Percentiles rank a stretch among this genome's conserved stretches.
These are phyloP conservation scores for Lophochroa leadbeateri DNA, from an alignment of 2,113 vertebrate genomes.

Conservation along the genomic window DNA sequence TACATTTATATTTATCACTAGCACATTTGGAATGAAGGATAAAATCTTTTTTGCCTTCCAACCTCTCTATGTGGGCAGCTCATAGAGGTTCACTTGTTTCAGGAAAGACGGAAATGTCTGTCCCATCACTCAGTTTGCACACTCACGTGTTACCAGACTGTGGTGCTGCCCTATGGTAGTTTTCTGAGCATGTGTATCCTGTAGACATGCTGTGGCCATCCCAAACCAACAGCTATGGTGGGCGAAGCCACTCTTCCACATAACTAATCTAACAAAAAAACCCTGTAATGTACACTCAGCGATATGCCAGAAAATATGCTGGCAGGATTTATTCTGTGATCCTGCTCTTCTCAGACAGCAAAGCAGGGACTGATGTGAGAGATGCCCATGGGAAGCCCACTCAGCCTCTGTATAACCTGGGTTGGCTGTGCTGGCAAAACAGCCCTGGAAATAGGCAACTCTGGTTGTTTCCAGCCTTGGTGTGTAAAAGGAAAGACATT, in stretches of 20 bases:
- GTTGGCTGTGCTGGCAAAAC: neutral
- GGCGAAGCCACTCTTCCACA: neutral
- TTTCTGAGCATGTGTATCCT: neutral
- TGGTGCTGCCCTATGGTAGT: neutral
- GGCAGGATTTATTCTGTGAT: neutral
- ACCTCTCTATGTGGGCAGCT: neutral
- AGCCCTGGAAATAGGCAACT: neutral
- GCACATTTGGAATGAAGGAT: neutral
- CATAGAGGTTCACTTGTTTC: neutral
- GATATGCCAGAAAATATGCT: neutral
- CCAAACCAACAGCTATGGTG: neutral
- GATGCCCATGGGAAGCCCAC: neutral
- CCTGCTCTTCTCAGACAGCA: neutral
- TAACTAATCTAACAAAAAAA: neutral
- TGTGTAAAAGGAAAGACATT: neutral
- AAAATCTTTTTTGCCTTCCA: neutral
- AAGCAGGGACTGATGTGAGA: neutral
- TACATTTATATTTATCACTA: neutral
- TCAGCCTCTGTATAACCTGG: neutral
- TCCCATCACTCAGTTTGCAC: neutral
- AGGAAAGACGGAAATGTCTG: neutral
- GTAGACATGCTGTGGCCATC: neutral
- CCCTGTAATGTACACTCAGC: neutral
- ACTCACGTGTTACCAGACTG: fast-evolving
- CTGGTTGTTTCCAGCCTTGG: neutral